Evolutionary conservation across 1,140 invertebrate genomes (phyloP).

Genomic region (Gonioctena quinquepunctata): DNA sequence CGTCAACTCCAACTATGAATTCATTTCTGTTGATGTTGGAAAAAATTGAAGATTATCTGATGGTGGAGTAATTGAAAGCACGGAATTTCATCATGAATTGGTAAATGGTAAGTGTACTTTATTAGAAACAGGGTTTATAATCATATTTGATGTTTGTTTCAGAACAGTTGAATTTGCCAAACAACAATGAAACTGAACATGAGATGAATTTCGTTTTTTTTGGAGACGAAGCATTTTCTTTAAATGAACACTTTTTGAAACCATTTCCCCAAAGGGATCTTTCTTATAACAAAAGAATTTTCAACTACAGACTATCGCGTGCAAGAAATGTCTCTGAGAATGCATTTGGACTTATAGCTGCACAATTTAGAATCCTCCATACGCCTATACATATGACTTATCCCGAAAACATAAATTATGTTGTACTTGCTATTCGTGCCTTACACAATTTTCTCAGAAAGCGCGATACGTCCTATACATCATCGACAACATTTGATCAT

Average conservation of each 20-base stretch:
- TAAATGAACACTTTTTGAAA: slow-evolving; percentile 17
- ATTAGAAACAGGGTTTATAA: background rate
- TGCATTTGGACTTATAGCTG: slow-evolving; percentile 17
- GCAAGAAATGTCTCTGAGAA: slow-evolving; percentile 16
- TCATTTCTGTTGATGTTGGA: slow-evolving; percentile 14
- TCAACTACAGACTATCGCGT: slow-evolving; percentile 8
- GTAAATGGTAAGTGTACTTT: background rate
- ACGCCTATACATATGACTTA: slow-evolving; percentile 9
- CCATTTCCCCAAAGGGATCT: slow-evolving; percentile 12
- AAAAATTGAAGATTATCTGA: slow-evolving; percentile 4
- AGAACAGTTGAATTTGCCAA: background rate
- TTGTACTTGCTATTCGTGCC: slow-evolving; percentile 5
- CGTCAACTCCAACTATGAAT: slow-evolving; percentile 3
- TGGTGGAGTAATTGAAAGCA: background rate
- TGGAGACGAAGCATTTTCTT: slow-evolving; percentile 13
- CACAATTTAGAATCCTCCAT: slow-evolving; percentile 21
- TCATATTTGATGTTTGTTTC: background rate
- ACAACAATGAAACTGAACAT: background rate
- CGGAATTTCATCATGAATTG: background rate
- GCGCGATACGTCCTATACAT: background rate
- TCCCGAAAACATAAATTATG: slow-evolving; percentile 6
- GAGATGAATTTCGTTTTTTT: slow-evolving; percentile 1
- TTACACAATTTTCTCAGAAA: slow-evolving; percentile 21
- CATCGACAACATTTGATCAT: no score
- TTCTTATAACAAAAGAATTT: slow-evolving; percentile 8